Conservation (phyloP, 2,888 invertebrate genomes). For the Hedychridium roseum region DNA sequence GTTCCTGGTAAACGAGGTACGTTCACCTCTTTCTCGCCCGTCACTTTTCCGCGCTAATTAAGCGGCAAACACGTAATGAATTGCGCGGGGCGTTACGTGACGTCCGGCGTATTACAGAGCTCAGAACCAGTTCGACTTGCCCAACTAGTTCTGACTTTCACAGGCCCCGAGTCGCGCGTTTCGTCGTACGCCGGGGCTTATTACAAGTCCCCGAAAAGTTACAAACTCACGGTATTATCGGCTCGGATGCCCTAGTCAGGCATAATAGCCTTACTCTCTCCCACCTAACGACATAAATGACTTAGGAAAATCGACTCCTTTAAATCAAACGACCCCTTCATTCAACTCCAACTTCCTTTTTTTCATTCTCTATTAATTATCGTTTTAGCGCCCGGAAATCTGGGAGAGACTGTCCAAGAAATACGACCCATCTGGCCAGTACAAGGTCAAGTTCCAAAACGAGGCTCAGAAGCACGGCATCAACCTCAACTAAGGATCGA, state of each 20-base stretch:
- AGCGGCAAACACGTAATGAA: conserved; percentile 17
- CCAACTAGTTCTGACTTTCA: conserved; percentile 31
- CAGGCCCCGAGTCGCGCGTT: too few relatives aligned
- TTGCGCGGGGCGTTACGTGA: background rate
- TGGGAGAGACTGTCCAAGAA: conserved; percentile 74
- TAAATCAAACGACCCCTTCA: too few relatives aligned
- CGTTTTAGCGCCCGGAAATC: conserved; percentile 60
- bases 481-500: too few relatives aligned
- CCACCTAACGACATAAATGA: too few relatives aligned
- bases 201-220: background rate
- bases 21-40: conserved; percentile 27
- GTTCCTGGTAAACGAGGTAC: conserved; percentile 68
- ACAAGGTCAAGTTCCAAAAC: conserved; percentile 72
- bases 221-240: too few relatives aligned
- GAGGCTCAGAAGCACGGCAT: conserved; percentile 62
- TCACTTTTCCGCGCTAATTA: conserved; percentile 31
- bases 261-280: too few relatives aligned
- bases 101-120: background rate
- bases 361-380: conserved; percentile 5
- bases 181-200: too few relatives aligned
- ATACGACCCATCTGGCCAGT: conserved; percentile 75
- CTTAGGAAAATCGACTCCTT: background rate
- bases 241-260: too few relatives aligned
- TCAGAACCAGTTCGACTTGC: conserved; percentile 13
- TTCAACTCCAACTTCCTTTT: background rate